Evolutionary conservation across 2,797 vertebrate genomes (phyloP), one percentile per base, ranked within the genome.

Genomic region (Cuculus canorus): DNA sequence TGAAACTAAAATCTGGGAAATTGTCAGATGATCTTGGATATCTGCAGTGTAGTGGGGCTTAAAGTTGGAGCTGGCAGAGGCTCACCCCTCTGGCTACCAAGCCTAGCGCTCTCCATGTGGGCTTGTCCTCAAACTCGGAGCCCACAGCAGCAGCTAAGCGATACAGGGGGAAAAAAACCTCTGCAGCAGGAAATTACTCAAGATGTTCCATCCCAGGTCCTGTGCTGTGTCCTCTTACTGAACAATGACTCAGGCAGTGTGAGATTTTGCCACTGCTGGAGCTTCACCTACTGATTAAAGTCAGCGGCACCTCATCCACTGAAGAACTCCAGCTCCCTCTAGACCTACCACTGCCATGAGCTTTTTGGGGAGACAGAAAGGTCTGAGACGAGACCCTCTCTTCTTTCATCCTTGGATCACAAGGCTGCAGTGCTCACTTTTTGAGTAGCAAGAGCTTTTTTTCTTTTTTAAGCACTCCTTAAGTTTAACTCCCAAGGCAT

Each of bases 221-320:
- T 33, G 50, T 22, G 37, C 48, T 59, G 35, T 17, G 32, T 13
- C 72, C 66, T 39, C 11, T 7, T 12, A 17, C 77, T 2, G 7
- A 82, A 39, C 1, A 37, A 10, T 0, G 30, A 27, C 57, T 18
- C 0, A 0, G 35, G 71, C 68, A 68, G 12, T 4, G 37, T 32
- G 47, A 81, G 47, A 41, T 86, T 66, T 53, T 56, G 35, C 61
- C 48, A 7, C 16, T 25, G 41, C 48, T 48, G 79, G 48, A 32
- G 24, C 12, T 78, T 79, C 43, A 65, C 24, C 25, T 15, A 1
- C 33, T 9, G 50, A 56, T 24, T 30, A 7, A 72, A 65, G 50
- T 19, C 22, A n/a, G 0, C 10, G 28, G 21, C 17, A 5, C 15
- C 61, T 39, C 5, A 0, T 24, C 41, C n/a, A 81, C 83, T 1